Evolutionary conservation across 2,113 vertebrate species (phyloP).

Genomic region (Nothocercus nigrocapillus): DNA sequence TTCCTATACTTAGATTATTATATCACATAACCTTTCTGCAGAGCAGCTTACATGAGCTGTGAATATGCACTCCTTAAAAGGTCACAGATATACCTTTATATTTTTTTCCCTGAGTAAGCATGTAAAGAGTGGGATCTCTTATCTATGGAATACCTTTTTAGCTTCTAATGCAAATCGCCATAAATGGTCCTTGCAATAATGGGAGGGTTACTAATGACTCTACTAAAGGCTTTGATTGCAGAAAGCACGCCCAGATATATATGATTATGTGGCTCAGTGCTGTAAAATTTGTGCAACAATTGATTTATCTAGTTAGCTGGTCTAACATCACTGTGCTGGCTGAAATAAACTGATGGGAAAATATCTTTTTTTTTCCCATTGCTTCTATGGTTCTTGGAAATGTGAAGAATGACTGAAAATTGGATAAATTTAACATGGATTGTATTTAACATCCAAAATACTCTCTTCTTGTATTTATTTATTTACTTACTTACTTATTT

Average conservation of each 20-base stretch:
- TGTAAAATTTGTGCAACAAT: neutral
- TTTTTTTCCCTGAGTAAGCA: neutral
- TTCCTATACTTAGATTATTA: neutral
- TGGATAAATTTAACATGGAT: neutral
- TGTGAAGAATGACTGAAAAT: neutral
- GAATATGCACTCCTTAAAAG: fast-evolving
- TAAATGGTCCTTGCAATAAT: neutral
- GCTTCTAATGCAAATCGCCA: fast-evolving
- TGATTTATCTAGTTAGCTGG: neutral
- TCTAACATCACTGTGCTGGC: neutral
- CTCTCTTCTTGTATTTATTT: too few species aligned
- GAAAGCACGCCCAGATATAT: neutral
- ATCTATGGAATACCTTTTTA: neutral
- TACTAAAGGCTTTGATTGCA: neutral
- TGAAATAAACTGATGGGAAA: neutral
- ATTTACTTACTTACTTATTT: neutral
- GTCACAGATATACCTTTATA: fast-evolving
- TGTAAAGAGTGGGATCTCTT: fast-evolving
- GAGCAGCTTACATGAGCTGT: neutral
- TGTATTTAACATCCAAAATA: neutral
- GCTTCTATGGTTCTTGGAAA: neutral
- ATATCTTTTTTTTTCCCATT: neutral
- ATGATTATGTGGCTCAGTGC: neutral
- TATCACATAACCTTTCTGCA: too few species aligned
- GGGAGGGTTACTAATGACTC: neutral